These are phyloP conservation scores for Ictalurus punctatus DNA, from an alignment of 2,113 vertebrate species.

Conservation along the genomic window DNA sequence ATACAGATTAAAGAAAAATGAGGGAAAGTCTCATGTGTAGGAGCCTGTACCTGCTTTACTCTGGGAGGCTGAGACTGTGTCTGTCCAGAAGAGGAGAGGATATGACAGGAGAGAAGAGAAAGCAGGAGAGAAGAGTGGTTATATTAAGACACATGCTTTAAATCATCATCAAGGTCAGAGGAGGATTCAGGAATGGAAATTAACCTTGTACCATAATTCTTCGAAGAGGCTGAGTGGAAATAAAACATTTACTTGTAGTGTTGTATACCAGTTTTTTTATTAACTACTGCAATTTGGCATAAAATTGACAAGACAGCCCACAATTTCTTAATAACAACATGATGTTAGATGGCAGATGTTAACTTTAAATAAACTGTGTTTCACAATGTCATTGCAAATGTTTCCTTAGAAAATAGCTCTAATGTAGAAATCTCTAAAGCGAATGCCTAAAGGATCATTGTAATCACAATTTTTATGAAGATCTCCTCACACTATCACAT, in stretches of 20 bases:
- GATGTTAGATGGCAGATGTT: neutral
- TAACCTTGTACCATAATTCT: neutral
- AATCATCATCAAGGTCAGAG: conserved; percentile 55
- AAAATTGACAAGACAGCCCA: neutral
- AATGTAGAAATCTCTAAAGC: neutral
- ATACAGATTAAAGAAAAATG: conserved; percentile 14
- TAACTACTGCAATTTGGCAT: neutral
- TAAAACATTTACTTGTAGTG: neutral
- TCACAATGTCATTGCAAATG: neutral
- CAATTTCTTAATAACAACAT: neutral
- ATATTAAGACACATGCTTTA: conserved; percentile 58
- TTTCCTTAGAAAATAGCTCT: neutral
- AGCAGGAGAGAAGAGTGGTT: conserved; percentile 25
- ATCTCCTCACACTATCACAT: neutral
- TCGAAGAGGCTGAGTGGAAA: neutral
- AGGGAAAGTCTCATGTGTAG: conserved; percentile 47
- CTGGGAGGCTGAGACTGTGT: conserved; percentile 82
- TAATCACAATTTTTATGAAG: neutral
- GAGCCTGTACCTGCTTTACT: conserved; percentile 83
- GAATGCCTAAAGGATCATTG: neutral
- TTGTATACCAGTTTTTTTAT: neutral
- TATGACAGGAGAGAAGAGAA: conserved; percentile 56
- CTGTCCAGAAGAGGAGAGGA: conserved; percentile 73
- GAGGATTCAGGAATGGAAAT: conserved; percentile 38
- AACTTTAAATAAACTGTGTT: neutral